These are phyloP conservation scores for Siniperca undulata DNA, from an alignment of 2,797 vertebrate genomes.

Conservation along the genomic window DNA sequence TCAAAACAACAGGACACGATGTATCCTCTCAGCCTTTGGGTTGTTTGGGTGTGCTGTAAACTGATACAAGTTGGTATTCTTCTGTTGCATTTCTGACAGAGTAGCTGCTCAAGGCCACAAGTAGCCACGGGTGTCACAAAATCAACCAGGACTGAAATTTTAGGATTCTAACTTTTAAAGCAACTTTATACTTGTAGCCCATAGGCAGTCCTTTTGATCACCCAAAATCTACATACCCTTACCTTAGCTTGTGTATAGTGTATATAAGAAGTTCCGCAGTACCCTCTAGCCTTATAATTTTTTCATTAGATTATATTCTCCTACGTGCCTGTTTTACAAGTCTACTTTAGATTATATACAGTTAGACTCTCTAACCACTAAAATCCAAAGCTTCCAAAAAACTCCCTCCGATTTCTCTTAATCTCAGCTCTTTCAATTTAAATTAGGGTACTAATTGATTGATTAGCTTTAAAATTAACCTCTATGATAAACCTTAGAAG, in stretches of 20 bases:
- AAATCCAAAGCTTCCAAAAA: background rate
- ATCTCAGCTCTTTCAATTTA: background rate
- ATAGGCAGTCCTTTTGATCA: background rate
- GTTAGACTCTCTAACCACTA: background rate
- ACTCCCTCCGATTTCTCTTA: background rate
- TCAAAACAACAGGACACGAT: background rate
- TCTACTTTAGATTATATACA: constrained; percentile 1
- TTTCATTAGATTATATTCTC: background rate
- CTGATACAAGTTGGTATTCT: background rate
- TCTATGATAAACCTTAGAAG: background rate
- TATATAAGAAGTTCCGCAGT: background rate
- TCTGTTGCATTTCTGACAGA: background rate
- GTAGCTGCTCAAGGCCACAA: background rate
- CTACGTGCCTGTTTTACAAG: background rate
- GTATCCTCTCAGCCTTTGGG: background rate
- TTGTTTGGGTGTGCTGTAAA: background rate
- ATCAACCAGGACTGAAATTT: background rate
- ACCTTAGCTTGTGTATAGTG: background rate
- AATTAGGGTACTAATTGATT: background rate
- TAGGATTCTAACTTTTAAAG: background rate
- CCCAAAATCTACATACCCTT: background rate
- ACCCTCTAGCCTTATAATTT: background rate
- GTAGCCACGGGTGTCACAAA: background rate
- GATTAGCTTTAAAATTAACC: constrained; percentile 1
- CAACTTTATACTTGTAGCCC: background rate